Conservation (phyloP, 2,888 invertebrate species). For the Incurvaria masculella region DNA sequence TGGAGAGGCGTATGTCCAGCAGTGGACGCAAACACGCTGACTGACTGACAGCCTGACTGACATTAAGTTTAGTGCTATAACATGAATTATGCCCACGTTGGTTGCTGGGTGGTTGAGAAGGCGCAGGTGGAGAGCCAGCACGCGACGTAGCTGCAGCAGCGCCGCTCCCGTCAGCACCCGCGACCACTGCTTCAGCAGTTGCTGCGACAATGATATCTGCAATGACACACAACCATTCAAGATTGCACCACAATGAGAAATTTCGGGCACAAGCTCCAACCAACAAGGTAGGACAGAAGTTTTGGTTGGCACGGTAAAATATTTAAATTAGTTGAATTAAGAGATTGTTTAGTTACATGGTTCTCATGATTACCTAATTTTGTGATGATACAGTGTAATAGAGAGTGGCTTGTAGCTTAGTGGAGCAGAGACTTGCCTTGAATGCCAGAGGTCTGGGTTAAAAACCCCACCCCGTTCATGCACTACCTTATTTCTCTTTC, state of each 20-base stretch:
- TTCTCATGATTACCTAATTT: too few relatives aligned
- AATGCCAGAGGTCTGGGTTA: too few relatives aligned
- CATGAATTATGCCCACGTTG: constrained; percentile 27
- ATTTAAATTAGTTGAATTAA: too few relatives aligned
- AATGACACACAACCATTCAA: constrained; percentile 13
- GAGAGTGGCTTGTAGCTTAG: too few relatives aligned
- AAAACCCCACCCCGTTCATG: too few relatives aligned
- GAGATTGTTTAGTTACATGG: background rate
- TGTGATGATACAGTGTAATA: background rate
- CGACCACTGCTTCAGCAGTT: constrained; percentile 52
- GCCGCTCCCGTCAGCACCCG: constrained; percentile 33
- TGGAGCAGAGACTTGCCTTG: too few relatives aligned
- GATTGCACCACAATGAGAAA: background rate
- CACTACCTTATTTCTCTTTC: too few relatives aligned
- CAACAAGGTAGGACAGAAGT: too few relatives aligned
- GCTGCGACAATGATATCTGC: constrained; percentile 53
- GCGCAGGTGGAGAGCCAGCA: constrained; percentile 38
- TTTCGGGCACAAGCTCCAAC: background rate
- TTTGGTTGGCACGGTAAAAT: too few relatives aligned
- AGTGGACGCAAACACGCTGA: too few relatives aligned
- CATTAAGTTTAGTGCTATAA: constrained; percentile 16
- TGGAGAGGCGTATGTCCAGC: too few relatives aligned
- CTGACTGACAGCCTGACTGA: too few relatives aligned
- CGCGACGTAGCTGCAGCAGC: constrained; percentile 38
- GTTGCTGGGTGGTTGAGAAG: constrained; percentile 32